Evolutionary conservation across 1,140 invertebrate species (phyloP).

Genomic region (Charaxes varanes): DNA sequence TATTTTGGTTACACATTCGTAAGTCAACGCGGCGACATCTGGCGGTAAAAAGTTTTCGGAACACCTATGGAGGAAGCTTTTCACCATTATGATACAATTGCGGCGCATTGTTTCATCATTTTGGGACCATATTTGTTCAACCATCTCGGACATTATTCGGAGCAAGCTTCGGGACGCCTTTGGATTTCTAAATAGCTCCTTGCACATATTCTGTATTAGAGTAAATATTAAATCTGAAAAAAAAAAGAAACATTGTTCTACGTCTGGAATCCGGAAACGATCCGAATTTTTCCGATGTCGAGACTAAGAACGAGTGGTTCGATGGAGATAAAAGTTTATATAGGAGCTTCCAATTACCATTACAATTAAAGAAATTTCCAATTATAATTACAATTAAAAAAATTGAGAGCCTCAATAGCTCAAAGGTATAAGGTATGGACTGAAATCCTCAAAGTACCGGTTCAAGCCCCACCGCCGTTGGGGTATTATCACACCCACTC

Average conservation of each 20-base stretch:
- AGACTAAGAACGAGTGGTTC: no score
- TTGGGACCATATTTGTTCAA: conserved; percentile 36
- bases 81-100: conserved; percentile 61
- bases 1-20: conserved; percentile 49
- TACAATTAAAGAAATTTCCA: no score
- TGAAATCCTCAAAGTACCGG: no score
- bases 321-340: no score
- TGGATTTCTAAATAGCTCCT: conserved; percentile 40
- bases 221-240: conserved; percentile 44
- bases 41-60: conserved; percentile 45
- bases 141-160: conserved; percentile 31
- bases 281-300: no score
- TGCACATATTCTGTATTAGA: conserved; percentile 50
- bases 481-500: no score
- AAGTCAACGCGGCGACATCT: conserved; percentile 39
- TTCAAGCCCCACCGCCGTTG: no score
- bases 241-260: conserved; percentile 17
- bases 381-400: no score
- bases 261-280: no score
- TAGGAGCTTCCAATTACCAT: no score
- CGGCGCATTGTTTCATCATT: conserved; percentile 30
- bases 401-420: no score
- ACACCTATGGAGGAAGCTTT: conserved; percentile 45
- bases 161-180: conserved; percentile 37
- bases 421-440: no score